A percentile compares a stretch with the other conserved stretches of the same genome.
These are phyloP conservation scores for Gonioctena quinquepunctata DNA, from an alignment of 1,140 invertebrate species.

Conservation along the genomic window DNA sequence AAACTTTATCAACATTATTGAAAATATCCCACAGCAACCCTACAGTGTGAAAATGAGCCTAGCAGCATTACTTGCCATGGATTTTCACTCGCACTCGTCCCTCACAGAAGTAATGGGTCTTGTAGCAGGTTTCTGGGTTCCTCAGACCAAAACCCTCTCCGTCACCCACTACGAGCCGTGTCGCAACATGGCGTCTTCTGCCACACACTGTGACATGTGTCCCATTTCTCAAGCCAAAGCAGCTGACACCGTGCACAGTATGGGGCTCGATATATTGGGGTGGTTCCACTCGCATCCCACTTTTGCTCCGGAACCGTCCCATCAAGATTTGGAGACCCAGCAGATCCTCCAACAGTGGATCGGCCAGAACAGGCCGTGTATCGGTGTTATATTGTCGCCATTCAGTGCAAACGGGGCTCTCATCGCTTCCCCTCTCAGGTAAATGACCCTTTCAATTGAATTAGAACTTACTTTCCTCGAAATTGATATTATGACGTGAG, in stretches of 20 bases:
- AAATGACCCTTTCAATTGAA: no score
- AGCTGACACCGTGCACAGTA: slow-evolving; percentile 58
- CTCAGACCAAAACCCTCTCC: slow-evolving; percentile 46
- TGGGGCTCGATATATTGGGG: slow-evolving; percentile 59
- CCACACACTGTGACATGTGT: slow-evolving; percentile 78
- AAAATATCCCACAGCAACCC: slow-evolving; percentile 68
- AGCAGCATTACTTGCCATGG: slow-evolving; percentile 66
- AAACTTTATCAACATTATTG: no score
- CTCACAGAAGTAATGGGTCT: slow-evolving; percentile 75
- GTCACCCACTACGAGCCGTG: slow-evolving; percentile 62
- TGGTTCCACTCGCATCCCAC: slow-evolving; percentile 73
- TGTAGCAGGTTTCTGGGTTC: slow-evolving; percentile 62
- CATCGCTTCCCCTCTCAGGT: slow-evolving; percentile 50
- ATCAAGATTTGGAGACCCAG: slow-evolving; percentile 67
- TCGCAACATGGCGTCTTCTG: slow-evolving; percentile 61
- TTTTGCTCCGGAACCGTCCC: slow-evolving; percentile 66
- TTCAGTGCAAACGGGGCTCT: slow-evolving; percentile 55
- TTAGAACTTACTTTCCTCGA: no score
- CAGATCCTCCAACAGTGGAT: slow-evolving; percentile 64
- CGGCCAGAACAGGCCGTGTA: slow-evolving; percentile 59
- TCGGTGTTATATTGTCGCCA: slow-evolving; percentile 64
- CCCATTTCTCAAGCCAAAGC: slow-evolving; percentile 61
- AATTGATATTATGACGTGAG: no score
- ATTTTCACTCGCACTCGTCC: slow-evolving; percentile 71
- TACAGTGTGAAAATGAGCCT: slow-evolving; percentile 63